Evolutionary conservation across 2,797 vertebrate species (phyloP).

Genomic region (Oceanodroma leucorhoa): DNA sequence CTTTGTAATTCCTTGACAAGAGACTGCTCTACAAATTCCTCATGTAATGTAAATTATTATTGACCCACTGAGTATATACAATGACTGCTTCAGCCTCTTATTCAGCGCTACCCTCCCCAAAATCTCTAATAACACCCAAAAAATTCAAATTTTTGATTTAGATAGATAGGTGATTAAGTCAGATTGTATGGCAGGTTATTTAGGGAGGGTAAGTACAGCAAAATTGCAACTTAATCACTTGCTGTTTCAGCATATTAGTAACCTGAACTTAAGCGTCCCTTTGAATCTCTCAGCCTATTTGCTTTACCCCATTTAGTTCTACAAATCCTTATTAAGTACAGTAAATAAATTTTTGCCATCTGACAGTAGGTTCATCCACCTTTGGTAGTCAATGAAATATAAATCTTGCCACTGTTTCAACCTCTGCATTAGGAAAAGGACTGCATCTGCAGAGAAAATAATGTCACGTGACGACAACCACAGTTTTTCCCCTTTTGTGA

Average conservation of each 20-base stretch:
- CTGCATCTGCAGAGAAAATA: background rate
- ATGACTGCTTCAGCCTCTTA: background rate
- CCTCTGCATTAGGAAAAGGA: background rate
- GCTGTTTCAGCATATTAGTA: background rate
- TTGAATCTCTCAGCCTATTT: background rate
- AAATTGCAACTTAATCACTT: background rate
- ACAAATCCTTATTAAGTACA: background rate
- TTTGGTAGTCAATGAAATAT: background rate
- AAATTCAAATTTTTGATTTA: background rate
- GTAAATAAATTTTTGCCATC: background rate
- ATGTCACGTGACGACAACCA: background rate
- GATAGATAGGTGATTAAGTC: background rate
- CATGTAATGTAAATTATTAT: background rate
- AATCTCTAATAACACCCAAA: background rate
- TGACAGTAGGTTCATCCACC: background rate
- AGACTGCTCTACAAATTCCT: background rate
- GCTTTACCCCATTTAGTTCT: background rate
- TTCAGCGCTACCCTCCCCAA: background rate
- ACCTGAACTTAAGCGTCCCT: background rate
- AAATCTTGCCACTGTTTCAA: background rate
- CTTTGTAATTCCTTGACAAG: background rate
- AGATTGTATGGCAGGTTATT: background rate
- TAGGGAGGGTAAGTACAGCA: background rate
- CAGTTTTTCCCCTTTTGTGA: background rate
- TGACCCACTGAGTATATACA: background rate